These are phyloP conservation scores for Campylomormyrus numenius DNA, from an alignment of 2,113 vertebrate species.

Conservation along the genomic window DNA sequence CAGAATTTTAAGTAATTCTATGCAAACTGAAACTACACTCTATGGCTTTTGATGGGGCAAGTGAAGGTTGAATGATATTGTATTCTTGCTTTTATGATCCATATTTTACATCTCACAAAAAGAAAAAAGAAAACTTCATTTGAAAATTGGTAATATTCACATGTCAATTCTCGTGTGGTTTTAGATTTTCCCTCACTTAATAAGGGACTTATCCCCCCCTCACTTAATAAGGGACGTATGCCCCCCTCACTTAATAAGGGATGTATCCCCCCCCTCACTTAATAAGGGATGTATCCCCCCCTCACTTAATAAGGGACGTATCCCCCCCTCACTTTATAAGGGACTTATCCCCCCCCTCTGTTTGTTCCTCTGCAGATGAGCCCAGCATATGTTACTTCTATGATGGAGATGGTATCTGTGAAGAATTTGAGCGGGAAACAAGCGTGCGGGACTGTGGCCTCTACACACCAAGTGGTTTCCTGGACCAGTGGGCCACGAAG, in stretches of 20 bases:
- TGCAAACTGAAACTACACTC: background rate
- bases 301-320: too few species aligned
- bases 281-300: too few species aligned
- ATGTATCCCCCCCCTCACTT: background rate
- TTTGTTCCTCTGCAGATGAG: constrained; percentile 63
- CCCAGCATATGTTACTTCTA: constrained; percentile 96
- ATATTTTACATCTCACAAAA: background rate
- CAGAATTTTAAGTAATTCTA: background rate
- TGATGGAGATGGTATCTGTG: constrained; percentile 89
- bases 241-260: background rate
- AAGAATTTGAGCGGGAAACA: constrained; percentile 91
- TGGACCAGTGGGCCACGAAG: constrained; percentile 89
- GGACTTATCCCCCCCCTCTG: background rate
- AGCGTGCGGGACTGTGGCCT: constrained; percentile 92
- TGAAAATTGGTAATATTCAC: background rate
- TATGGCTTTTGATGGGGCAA: background rate
- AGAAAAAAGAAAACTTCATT: background rate
- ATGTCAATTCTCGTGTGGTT: background rate
- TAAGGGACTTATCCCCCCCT: too few species aligned
- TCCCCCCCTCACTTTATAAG: background rate
- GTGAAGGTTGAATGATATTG: background rate
- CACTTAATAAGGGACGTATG: too few species aligned
- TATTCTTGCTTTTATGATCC: background rate
- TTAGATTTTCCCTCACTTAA: background rate
- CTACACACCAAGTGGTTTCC: constrained; percentile 87